Evolutionary conservation across 2,113 vertebrate genomes (phyloP).

Genomic region (Lycaon pictus): DNA sequence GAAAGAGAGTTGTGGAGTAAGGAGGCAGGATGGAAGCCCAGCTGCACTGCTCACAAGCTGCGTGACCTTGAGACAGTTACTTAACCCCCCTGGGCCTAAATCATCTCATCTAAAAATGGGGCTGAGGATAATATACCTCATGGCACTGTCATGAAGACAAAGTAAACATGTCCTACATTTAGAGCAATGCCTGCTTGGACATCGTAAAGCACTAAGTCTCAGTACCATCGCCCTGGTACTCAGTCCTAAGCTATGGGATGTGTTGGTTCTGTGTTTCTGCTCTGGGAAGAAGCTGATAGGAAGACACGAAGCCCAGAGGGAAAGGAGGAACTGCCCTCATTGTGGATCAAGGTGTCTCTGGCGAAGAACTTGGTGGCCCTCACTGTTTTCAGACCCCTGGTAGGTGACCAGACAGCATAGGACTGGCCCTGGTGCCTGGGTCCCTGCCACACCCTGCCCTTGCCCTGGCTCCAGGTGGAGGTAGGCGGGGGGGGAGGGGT

Average conservation of each 20-base stretch:
- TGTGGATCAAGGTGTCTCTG: no score
- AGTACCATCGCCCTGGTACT: neutral
- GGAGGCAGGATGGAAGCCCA: neutral
- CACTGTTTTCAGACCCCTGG: neutral
- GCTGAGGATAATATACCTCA: neutral
- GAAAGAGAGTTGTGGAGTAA: neutral
- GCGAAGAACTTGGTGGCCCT: neutral
- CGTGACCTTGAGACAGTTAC: neutral
- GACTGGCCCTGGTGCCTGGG: neutral
- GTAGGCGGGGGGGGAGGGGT: no score
- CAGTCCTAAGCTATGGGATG: neutral
- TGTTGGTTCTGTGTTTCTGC: neutral
- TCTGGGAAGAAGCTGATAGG: neutral
- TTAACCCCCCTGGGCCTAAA: neutral
- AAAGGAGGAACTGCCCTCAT: neutral
- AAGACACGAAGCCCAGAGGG: neutral
- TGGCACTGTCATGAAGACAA: neutral
- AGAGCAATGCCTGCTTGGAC: neutral
- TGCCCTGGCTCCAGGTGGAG: neutral
- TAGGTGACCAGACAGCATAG: neutral
- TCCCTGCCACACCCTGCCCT: neutral
- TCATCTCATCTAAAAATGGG: neutral
- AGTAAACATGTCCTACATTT: fast-evolving
- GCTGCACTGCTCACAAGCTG: neutral
- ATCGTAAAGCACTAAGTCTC: neutral